Evolutionary conservation across 2,888 invertebrate genomes (phyloP).

Genomic region (Candidula unifasciata): DNA sequence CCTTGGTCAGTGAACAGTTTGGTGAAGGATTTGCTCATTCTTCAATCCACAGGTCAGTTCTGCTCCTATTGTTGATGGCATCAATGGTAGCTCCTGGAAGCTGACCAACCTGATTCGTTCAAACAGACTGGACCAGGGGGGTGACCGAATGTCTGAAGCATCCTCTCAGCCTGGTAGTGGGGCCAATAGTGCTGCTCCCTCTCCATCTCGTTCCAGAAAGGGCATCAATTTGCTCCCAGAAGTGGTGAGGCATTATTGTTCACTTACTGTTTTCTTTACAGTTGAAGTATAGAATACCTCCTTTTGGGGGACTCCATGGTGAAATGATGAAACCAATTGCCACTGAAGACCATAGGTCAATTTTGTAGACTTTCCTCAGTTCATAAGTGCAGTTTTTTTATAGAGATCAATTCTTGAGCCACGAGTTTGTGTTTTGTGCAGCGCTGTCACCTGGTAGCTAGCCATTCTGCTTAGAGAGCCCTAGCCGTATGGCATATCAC

Average conservation of each 20-base stretch:
- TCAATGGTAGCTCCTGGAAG: conserved; percentile 64
- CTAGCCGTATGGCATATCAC: too few species aligned
- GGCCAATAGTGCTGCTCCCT: conserved; percentile 69
- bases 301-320: too few species aligned
- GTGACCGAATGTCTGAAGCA: conserved; percentile 47
- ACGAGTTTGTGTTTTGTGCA: too few species aligned
- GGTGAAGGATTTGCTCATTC: not conserved
- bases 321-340: too few species aligned
- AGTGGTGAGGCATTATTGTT: conserved; percentile 81
- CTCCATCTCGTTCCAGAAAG: conserved; percentile 65
- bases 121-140: conserved; percentile 56
- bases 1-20: not conserved
- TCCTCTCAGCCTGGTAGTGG: conserved; percentile 69
- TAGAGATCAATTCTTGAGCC: too few species aligned
- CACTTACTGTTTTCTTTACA: not conserved
- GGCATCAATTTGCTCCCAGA: conserved; percentile 94
- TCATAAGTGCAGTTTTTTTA: too few species aligned
- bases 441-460: too few species aligned
- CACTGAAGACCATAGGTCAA: too few species aligned
- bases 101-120: conserved; percentile 66
- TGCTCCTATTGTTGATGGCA: conserved; percentile 35
- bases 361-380: too few species aligned
- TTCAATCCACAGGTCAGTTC: conserved; percentile 10
- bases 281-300: too few species aligned
- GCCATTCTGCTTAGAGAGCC: too few species aligned